Evolutionary conservation across 2,113 vertebrate species (phyloP).

Genomic region (Lasiurus borealis): DNA sequence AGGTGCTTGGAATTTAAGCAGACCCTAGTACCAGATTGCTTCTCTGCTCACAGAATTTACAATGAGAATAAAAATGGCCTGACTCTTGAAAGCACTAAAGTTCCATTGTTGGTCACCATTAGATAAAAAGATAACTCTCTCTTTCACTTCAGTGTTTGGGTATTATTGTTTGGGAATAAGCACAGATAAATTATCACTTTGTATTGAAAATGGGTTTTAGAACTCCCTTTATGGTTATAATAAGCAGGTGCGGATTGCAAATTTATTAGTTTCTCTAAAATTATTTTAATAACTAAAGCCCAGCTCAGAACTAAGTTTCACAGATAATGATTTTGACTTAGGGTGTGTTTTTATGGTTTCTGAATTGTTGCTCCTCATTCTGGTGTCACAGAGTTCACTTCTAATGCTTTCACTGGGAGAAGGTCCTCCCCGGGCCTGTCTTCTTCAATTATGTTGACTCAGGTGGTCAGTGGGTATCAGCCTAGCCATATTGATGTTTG

Average conservation of each 20-base stretch:
- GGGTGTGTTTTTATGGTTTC: slow-evolving; percentile 42
- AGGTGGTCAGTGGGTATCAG: background rate
- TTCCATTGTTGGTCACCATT: background rate
- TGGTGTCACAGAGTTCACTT: slow-evolving; percentile 13
- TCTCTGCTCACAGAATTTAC: slow-evolving; percentile 64
- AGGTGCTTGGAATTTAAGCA: slow-evolving; percentile 56
- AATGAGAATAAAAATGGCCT: slow-evolving; percentile 34
- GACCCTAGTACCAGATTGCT: slow-evolving; percentile 49
- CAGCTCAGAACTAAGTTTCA: slow-evolving; percentile 42
- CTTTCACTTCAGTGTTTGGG: slow-evolving; percentile 50
- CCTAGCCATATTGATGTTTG: background rate
- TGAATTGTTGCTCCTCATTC: background rate
- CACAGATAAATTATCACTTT: slow-evolving; percentile 57
- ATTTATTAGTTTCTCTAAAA: slow-evolving; percentile 56
- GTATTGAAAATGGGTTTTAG: slow-evolving; percentile 20
- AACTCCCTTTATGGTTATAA: slow-evolving; percentile 32
- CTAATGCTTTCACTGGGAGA: background rate
- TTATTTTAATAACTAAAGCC: slow-evolving; percentile 35
- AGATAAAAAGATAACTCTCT: background rate
- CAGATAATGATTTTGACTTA: slow-evolving; percentile 23
- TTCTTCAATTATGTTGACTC: background rate
- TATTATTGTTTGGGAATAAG: slow-evolving; percentile 39
- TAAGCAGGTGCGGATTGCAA: background rate
- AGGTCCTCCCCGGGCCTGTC: background rate
- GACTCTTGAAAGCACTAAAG: slow-evolving; percentile 40